Conservation (phyloP, 1,140 invertebrate species). For the Apis mellifera region DNA sequence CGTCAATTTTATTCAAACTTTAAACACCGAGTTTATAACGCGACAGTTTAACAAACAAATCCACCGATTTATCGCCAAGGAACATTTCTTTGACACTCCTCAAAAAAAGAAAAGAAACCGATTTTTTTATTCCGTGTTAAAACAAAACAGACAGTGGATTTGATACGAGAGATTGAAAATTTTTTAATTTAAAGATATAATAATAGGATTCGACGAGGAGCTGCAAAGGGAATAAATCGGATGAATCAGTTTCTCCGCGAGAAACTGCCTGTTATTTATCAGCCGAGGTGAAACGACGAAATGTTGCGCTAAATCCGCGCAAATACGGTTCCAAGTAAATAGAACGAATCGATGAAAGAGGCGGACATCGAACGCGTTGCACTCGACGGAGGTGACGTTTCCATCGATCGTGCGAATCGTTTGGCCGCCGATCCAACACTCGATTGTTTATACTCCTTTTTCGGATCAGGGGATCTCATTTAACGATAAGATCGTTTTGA, state of each 20-base stretch:
- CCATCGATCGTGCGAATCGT: background rate
- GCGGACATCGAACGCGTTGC: background rate
- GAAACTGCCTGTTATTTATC: slow-evolving; percentile 6
- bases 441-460: too few species aligned
- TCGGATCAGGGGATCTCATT: too few species aligned
- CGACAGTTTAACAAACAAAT: too few species aligned
- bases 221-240: background rate
- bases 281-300: slow-evolving; percentile 1
- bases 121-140: too few species aligned
- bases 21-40: too few species aligned
- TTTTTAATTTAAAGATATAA: background rate
- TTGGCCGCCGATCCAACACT: too few species aligned
- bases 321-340: background rate
- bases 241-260: slow-evolving; percentile 15
- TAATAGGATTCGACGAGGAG: background rate
- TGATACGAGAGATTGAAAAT: background rate
- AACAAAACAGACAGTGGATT: too few species aligned
- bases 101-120: too few species aligned
- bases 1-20: too few species aligned
- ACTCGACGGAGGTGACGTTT: background rate
- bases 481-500: background rate
- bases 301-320: background rate
- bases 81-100: too few species aligned
- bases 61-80: too few species aligned
- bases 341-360: background rate